Evolutionary conservation across 1,140 invertebrate species (phyloP), one percentile per base, ranked within the genome.

Genomic region (Leptinotarsa texana): DNA sequence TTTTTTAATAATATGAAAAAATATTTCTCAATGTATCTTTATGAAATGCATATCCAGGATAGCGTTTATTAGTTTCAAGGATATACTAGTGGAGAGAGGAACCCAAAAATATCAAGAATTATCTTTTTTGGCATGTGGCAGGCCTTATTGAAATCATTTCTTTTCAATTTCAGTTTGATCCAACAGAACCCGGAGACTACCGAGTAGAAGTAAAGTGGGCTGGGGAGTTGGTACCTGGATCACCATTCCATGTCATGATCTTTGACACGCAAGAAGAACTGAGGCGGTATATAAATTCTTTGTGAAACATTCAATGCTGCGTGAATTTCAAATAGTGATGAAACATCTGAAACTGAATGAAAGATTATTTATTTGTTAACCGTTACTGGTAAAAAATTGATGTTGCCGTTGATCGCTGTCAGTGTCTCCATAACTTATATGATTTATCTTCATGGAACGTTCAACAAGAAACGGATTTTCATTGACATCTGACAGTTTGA

Each of bases 141-240:
- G 8, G 33, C 33, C 8, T 42, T 0, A 42, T n/a, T 57, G 51
- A 57, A 51, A 15, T 13, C 0, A 15, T 57, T 57, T 57, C 3
- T 57, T 65, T 48, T 73, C 2, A 47, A 63, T 80, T 82, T 1
- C 86, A 93, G 88, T 95, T 93, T 83, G 97, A 99, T 86, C 98
- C 98, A 66, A 98, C 96, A 18, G 98, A 99, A 86, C 96, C 97
- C 13, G 98, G 98, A 8, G 97, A 99, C 86, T 99, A 99, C 86
- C 89, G 97, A 70, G 95, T 99, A 2, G 96, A 98, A 85, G 96
- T 99, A 3, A 95, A 97, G 85, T 99, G 98, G 98, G 97, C 98
- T 15, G 97, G 96, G 49, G 94, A 98, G 80, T 92, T 98, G 80
- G 97, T 98, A 13, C 96, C 96, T 49, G 98, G 98, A 11, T 98